Percentiles rank a stretch among this genome's conserved stretches.
phyloP scores from a whole-genome alignment of 2,888 invertebrate genomes.

The Noctua janthina region DNA sequence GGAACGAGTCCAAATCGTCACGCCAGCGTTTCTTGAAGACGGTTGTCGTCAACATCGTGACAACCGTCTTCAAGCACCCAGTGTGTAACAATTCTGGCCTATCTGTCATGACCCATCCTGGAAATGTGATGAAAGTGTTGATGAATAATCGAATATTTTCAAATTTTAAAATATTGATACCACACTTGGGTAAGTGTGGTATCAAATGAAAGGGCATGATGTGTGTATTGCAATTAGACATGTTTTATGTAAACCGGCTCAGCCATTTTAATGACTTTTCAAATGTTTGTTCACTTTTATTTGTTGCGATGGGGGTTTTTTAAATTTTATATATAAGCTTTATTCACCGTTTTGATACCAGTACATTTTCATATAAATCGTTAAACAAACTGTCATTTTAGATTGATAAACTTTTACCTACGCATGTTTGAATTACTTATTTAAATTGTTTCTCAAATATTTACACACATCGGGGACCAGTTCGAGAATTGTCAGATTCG shows the following conservation, averaged over 20 bases:
- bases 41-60: too few relatives aligned
- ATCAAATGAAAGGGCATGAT: too few relatives aligned
- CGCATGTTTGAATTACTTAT: neutral
- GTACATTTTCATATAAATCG: neutral
- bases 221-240: too few relatives aligned
- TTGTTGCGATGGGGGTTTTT: too few relatives aligned
- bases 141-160: too few relatives aligned
- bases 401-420: neutral
- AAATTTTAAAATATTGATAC: too few relatives aligned
- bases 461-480: neutral
- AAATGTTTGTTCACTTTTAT: too few relatives aligned
- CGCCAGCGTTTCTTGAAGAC: neutral
- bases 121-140: neutral
- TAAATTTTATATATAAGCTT: too few relatives aligned
- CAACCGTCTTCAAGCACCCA: neutral
- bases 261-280: too few relatives aligned
- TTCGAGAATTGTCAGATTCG: constrained; percentile 18
- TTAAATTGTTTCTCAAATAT: neutral
- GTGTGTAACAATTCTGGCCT: neutral
- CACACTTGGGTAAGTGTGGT: too few relatives aligned
- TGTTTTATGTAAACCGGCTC: too few relatives aligned
- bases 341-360: neutral
- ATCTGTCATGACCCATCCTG: neutral
- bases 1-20: neutral
- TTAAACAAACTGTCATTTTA: neutral